Conservation (phyloP, 2,113 vertebrate species). For the Pygoscelis antarcticus region DNA sequence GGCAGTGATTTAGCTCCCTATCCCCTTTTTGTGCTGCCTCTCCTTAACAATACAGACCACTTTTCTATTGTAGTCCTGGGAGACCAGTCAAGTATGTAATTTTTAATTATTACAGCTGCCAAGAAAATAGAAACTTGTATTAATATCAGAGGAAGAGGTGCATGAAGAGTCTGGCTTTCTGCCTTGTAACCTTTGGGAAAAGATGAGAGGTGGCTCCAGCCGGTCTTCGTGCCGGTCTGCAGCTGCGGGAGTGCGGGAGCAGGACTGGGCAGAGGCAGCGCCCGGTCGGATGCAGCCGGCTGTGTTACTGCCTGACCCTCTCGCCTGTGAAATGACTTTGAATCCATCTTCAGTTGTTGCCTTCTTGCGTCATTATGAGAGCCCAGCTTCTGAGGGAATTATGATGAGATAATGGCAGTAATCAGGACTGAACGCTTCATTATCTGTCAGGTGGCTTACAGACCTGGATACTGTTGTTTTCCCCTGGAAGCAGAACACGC, state of each 20-base stretch:
- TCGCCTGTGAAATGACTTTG: background rate
- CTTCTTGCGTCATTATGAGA: background rate
- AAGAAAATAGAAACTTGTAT: background rate
- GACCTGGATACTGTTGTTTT: background rate
- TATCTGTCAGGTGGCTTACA: background rate
- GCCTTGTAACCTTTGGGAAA: background rate
- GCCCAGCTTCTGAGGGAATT: background rate
- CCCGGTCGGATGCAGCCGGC: background rate
- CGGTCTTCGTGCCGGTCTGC: background rate
- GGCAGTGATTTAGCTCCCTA: background rate
- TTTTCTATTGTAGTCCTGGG: background rate
- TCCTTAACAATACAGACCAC: background rate
- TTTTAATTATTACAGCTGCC: background rate
- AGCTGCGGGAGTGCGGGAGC: background rate
- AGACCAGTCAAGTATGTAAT: background rate
- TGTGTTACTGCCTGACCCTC: background rate
- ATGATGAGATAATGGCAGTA: background rate
- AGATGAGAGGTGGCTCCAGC: background rate
- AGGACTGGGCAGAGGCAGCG: background rate
- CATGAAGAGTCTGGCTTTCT: background rate
- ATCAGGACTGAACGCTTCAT: fast-evolving
- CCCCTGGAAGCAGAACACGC: background rate
- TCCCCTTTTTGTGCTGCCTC: background rate
- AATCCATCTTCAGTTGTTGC: background rate
- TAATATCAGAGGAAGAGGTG: background rate